phyloP scores from a whole-genome alignment of 2,888 invertebrate genomes.

The Timandra comae region DNA sequence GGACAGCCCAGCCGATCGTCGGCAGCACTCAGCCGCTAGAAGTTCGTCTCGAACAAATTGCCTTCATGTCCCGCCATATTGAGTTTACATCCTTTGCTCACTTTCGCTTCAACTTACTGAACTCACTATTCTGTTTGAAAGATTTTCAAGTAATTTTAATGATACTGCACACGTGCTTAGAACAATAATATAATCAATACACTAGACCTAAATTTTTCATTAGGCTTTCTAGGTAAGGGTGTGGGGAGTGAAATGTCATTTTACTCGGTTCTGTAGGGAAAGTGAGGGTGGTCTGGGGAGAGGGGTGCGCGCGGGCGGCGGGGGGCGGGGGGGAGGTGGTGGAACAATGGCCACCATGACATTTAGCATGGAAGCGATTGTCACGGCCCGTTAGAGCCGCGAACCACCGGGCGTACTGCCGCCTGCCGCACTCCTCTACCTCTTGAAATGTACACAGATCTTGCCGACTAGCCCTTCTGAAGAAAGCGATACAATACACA shows the following conservation, averaged over 20 bases:
- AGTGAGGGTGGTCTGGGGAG: conserved; percentile 38
- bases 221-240: conserved; percentile 53
- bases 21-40: conserved; percentile 53
- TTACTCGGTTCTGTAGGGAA: conserved; percentile 40
- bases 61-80: conserved; percentile 70
- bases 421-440: conserved; percentile 35
- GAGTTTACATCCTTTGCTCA: conserved; percentile 58
- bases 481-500: conserved; percentile 12
- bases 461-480: conserved; percentile 28
- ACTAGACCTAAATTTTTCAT: conserved; percentile 54
- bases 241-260: conserved; percentile 62
- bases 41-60: conserved; percentile 73
- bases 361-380: conserved; percentile 75
- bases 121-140: conserved; percentile 29
- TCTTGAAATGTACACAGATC: conserved; percentile 50
- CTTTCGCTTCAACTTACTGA: conserved; percentile 38
- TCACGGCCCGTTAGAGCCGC: conserved; percentile 67
- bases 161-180: conserved; percentile 10
- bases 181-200: conserved; percentile 48
- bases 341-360: conserved; percentile 75
- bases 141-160: conserved; percentile 2
- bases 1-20: conserved; percentile 43
- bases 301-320: conserved; percentile 20
- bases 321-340: conserved; percentile 33
- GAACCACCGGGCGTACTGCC: conserved; percentile 60